Evolutionary conservation across 2,113 vertebrate species (phyloP), one percentile per base, ranked within the genome.

Genomic region (Hassar affinis): DNA sequence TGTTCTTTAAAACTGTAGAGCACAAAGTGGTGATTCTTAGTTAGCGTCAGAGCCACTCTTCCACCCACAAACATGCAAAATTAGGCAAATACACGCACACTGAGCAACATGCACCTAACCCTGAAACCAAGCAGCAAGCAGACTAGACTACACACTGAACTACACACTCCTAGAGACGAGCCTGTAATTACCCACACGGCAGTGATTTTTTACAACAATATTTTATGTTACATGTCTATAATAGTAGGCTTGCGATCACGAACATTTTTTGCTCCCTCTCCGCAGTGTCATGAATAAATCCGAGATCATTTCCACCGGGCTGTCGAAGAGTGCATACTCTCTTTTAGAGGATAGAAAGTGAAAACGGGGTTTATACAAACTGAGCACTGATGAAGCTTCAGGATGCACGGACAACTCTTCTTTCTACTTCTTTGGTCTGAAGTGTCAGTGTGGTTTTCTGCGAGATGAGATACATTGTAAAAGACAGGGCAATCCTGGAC

Each of bases 31-130:
- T 20, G 33, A 80, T n/a, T 69, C 51, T 69, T 80, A 69, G 27
- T 81, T 81, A 84, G 81, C 71, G 84, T 86, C 18, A 72, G 42
- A 71, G 68, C 45, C 80, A 62, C 64, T 78, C 71, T 62, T 66
- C 76, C 88, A 72, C 86, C 71, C 80, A 86, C 86, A 87, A 83
- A 84, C 74, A 87, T 82, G 74, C 81, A 88, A 85, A 82, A 83
- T 80, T 85, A 89, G 72, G 25, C 84, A 83, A 87, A 82, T 56
- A 59, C 56, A 75, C 38, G 45, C 69, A 75, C 72, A 57, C 74
- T 72, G 51, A 71, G 64, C 69, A 45, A 33, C 59, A 56, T 80
- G 79, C 83, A 81, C 76, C 35, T 85, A 59, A 82, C 14, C 42
- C 22, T 71, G 62, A 68, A 20, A 79, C 10, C 4, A 66, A 62